Percentiles rank a stretch among this genome's conserved stretches.
These are phyloP conservation scores for Clanis bilineata DNA, from an alignment of 2,888 invertebrate genomes.

Conservation along the genomic window DNA sequence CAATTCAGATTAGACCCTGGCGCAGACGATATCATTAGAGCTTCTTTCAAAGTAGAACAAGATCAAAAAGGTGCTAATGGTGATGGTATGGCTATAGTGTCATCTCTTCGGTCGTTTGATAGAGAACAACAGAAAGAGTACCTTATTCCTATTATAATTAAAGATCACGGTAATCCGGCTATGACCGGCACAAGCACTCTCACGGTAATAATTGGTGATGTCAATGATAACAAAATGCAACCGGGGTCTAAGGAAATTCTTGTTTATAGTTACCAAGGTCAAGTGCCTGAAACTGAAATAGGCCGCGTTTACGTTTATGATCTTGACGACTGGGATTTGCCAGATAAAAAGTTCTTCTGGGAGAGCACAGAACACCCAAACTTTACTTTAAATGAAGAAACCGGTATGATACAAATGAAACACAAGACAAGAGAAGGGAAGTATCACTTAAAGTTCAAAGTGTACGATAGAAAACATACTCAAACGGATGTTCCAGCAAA, in stretches of 20 bases:
- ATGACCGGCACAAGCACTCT: slow-evolving; percentile 98
- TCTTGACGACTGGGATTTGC: slow-evolving; percentile 98
- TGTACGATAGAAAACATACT: slow-evolving; percentile 96
- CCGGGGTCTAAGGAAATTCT: slow-evolving; percentile 98
- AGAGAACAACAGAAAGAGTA: slow-evolving; percentile 98
- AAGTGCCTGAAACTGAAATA: slow-evolving; percentile 94
- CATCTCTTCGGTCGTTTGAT: slow-evolving; percentile 95
- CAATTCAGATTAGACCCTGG: slow-evolving; percentile 96
- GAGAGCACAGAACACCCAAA: slow-evolving; percentile 92
- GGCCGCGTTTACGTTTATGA: slow-evolving; percentile 98
- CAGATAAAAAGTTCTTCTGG: slow-evolving; percentile 98
- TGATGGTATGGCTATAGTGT: slow-evolving; percentile 98
- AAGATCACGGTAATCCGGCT: slow-evolving; percentile 97
- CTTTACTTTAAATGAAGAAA: slow-evolving; percentile 94
- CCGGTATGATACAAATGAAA: slow-evolving; percentile 97
- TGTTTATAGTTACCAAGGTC: slow-evolving; percentile 97
- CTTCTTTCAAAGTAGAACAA: slow-evolving; percentile 98
- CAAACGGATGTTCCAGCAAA: slow-evolving; percentile 98
- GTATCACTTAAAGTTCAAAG: slow-evolving; percentile 91
- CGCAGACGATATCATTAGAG: slow-evolving; percentile 95
- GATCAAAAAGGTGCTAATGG: slow-evolving; percentile 98
- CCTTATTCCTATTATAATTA: slow-evolving; percentile 97
- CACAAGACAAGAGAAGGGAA: slow-evolving; percentile 95
- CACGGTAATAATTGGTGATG: slow-evolving; percentile 98
- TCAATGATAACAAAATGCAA: slow-evolving; percentile 99